These are phyloP conservation scores for Drosophila kambysellisi DNA, from an alignment of 2,888 invertebrate species.

Conservation along the genomic window DNA sequence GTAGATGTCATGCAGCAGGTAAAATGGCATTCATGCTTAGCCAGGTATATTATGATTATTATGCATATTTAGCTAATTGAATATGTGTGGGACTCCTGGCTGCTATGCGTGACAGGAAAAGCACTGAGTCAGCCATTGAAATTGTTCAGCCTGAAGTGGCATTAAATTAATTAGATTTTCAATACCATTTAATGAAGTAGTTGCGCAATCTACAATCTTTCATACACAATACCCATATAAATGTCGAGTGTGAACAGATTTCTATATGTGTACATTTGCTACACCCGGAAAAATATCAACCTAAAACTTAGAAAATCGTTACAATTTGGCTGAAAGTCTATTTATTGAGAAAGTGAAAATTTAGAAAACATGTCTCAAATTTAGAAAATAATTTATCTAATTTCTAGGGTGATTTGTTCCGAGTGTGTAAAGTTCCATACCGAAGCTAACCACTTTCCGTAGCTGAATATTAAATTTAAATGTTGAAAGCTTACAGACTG, in stretches of 20 bases:
- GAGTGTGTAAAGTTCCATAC: background rate
- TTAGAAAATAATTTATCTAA: no score
- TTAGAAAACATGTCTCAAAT: no score
- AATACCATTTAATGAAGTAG: background rate
- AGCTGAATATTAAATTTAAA: background rate
- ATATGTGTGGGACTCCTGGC: slow-evolving; percentile 49
- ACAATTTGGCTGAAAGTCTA: background rate
- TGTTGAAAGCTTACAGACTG: background rate
- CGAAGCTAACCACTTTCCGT: background rate
- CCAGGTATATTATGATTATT: slow-evolving; percentile 55
- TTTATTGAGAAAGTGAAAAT: no score
- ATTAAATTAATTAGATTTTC: slow-evolving; percentile 67
- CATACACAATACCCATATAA: background rate
- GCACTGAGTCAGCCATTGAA: background rate
- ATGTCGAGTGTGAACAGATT: background rate
- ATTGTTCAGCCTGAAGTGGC: slow-evolving; percentile 44
- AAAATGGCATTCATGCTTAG: slow-evolving; percentile 52
- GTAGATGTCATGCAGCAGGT: slow-evolving; percentile 21
- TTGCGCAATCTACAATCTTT: background rate
- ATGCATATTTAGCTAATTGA: slow-evolving; percentile 76
- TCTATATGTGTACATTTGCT: background rate
- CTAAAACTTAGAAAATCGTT: background rate
- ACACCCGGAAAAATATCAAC: background rate
- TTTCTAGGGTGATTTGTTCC: background rate
- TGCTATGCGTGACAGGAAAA: slow-evolving; percentile 31